Conservation (phyloP, 1,140 invertebrate genomes). For the Ceratina calcarata region DNA sequence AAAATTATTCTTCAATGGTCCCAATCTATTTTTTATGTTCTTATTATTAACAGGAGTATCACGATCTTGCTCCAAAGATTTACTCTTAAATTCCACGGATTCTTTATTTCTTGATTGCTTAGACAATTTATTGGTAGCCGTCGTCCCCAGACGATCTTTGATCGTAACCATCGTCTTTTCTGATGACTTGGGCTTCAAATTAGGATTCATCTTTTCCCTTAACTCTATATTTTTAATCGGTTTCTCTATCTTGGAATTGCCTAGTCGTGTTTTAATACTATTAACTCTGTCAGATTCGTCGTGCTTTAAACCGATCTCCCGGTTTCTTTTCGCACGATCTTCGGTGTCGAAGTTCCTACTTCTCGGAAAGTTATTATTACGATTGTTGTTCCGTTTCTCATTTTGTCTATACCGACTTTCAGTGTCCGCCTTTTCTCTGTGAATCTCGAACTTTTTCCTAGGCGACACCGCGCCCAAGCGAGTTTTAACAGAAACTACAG, state of each 20-base stretch:
- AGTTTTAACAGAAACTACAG: slow-evolving; percentile 76
- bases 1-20: slow-evolving; percentile 77
- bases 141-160: slow-evolving; percentile 70
- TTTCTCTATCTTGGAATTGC: slow-evolving; percentile 56
- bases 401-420: slow-evolving; percentile 49
- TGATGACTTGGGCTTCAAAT: slow-evolving; percentile 25
- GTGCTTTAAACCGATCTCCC: slow-evolving; percentile 45
- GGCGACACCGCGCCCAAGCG: slow-evolving; percentile 66
- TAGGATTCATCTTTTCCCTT: slow-evolving; percentile 49
- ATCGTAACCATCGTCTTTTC: slow-evolving; percentile 58
- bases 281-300: slow-evolving; percentile 41
- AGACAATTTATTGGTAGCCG: slow-evolving; percentile 60
- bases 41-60: slow-evolving; percentile 73
- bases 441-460: slow-evolving; percentile 69
- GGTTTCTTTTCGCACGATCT: slow-evolving; percentile 52
- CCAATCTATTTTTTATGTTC: slow-evolving; percentile 79
- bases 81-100: slow-evolving; percentile 43
- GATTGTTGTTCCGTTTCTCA: slow-evolving; percentile 58
- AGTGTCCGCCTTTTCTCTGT: slow-evolving; percentile 47
- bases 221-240: slow-evolving; percentile 40
- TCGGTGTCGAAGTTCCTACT: slow-evolving; percentile 46
- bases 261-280: slow-evolving; percentile 67
- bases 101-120: slow-evolving; percentile 72
- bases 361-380: slow-evolving; percentile 50
- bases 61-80: slow-evolving; percentile 47